Evolutionary conservation across 2,797 vertebrate species (phyloP).

Genomic region (Sebastes itinus): DNA sequence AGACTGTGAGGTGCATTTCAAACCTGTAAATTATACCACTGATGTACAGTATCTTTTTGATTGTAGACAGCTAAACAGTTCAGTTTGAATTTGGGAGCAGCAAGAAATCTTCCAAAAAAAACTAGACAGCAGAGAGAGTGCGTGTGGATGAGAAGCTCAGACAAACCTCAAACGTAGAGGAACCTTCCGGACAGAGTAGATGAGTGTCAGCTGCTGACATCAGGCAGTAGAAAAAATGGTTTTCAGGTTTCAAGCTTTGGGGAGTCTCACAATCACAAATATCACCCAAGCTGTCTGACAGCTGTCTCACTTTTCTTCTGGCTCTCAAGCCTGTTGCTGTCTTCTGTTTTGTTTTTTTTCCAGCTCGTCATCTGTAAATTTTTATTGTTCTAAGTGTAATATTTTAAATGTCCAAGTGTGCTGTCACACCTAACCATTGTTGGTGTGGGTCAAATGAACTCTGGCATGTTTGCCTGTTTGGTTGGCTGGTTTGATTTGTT

Average conservation of each 20-base stretch:
- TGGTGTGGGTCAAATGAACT: background rate
- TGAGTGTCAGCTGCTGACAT: conserved; percentile 13
- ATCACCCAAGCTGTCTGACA: conserved; percentile 2
- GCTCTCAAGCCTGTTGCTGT: background rate
- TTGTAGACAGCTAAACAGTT: background rate
- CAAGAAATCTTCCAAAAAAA: background rate
- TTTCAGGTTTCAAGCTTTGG: conserved; percentile 24
- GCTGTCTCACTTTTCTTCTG: background rate
- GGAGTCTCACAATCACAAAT: conserved; percentile 4
- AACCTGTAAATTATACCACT: no score
- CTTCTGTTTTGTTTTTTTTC: background rate
- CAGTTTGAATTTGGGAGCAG: background rate
- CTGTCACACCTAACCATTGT: background rate
- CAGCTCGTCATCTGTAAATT: background rate
- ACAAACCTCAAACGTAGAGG: background rate
- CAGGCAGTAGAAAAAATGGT: background rate
- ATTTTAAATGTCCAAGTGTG: background rate
- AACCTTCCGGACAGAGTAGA: background rate
- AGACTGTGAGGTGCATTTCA: background rate
- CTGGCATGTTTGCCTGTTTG: background rate
- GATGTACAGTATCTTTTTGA: background rate
- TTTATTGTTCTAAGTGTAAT: background rate
- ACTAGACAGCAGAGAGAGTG: background rate
- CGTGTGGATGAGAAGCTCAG: background rate
- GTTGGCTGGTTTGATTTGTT: background rate